These are phyloP conservation scores for Hypsopygia costalis DNA, from an alignment of 2,888 invertebrate species.

Conservation along the genomic window DNA sequence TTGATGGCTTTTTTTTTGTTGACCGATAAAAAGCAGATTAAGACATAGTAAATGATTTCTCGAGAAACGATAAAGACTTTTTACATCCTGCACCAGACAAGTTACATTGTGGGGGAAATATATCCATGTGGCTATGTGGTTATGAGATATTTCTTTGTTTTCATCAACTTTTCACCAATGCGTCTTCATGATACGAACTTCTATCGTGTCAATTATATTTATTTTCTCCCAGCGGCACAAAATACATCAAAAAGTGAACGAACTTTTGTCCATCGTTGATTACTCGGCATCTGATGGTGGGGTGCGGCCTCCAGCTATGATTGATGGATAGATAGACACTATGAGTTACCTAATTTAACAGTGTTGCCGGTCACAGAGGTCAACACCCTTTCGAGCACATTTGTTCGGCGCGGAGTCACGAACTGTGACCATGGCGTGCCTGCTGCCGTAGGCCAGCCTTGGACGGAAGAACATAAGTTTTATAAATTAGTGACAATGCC, in stretches of 20 bases:
- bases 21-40: too few species aligned
- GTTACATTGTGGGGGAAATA: too few species aligned
- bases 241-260: constrained; percentile 62
- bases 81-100: too few species aligned
- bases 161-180: too few species aligned
- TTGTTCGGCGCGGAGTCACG: constrained; percentile 31
- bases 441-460: constrained; percentile 41
- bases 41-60: too few species aligned
- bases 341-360: constrained; percentile 39
- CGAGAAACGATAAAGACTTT: too few species aligned
- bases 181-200: too few species aligned
- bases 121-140: too few species aligned
- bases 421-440: constrained; percentile 29
- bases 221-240: constrained; percentile 16
- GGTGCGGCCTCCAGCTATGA: constrained; percentile 38
- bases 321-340: constrained; percentile 49
- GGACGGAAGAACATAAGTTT: constrained; percentile 66
- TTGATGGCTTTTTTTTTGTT: too few species aligned
- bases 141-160: too few species aligned
- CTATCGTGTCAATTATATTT: too few species aligned
- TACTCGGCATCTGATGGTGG: constrained; percentile 38
- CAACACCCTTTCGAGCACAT: constrained; percentile 37
- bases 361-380: constrained; percentile 38
- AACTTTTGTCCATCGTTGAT: constrained; percentile 47
- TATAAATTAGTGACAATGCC: constrained; percentile 77